Conservation (phyloP, 2,888 invertebrate species). For the Tenodera sinensis region DNA sequence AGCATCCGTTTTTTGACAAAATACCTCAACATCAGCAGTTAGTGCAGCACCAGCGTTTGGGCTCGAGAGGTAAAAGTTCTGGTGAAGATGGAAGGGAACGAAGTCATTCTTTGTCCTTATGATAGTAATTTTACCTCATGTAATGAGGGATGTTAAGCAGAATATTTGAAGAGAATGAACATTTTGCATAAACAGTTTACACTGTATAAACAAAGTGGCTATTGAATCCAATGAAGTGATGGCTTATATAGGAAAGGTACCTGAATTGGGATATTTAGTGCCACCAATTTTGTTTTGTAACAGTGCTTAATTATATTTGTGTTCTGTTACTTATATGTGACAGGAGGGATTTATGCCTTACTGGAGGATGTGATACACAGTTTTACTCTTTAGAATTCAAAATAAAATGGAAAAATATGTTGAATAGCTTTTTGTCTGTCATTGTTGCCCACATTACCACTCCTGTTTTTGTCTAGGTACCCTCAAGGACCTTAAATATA, state of each 20-base stretch:
- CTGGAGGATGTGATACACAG: background rate
- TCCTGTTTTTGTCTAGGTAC: background rate
- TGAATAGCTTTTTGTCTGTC: background rate
- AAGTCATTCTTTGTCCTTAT: slow-evolving; percentile 70
- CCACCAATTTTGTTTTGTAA: background rate
- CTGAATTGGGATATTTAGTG: background rate
- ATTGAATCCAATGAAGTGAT: background rate
- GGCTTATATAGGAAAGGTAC: background rate
- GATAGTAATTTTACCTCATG: slow-evolving; percentile 40
- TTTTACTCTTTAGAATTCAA: background rate
- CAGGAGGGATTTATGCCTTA: background rate
- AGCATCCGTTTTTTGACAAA: slow-evolving; percentile 90
- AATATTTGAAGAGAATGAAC: background rate
- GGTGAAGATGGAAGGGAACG: slow-evolving; percentile 56
- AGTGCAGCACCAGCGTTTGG: slow-evolving; percentile 64
- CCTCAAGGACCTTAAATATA: background rate
- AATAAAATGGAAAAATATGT: background rate
- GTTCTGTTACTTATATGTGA: background rate
- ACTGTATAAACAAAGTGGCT: background rate
- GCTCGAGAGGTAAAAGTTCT: slow-evolving; percentile 44
- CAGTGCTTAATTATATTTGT: background rate
- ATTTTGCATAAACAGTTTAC: background rate
- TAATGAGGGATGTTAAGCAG: background rate
- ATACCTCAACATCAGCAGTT: slow-evolving; percentile 75
- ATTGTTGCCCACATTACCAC: background rate